phyloP scores from a whole-genome alignment of 2,113 vertebrate species.

The Chaetura pelagica region DNA sequence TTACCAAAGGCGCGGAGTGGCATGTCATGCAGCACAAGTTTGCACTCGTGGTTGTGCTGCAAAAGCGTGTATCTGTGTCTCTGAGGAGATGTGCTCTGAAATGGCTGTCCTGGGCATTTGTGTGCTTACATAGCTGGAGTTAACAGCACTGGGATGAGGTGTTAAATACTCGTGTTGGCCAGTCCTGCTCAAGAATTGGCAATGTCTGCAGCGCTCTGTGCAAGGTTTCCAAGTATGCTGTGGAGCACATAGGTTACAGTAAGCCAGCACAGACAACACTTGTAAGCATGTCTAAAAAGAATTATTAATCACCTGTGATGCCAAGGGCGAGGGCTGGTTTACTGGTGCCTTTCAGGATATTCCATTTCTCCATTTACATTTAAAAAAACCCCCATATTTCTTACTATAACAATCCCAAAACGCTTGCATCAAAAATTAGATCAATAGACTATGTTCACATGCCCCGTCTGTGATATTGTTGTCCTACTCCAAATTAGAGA shows the following conservation, averaged over 20 bases:
- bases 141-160: not conserved
- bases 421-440: not conserved
- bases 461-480: not conserved
- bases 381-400: not conserved
- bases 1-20: accelerated
- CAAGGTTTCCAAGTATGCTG: not conserved
- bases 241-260: not conserved
- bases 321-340: not conserved
- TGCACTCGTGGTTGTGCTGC: not conserved
- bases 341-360: not conserved
- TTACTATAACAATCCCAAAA: not conserved
- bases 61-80: not conserved
- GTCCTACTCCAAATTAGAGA: not conserved
- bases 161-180: accelerated
- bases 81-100: not conserved
- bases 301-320: not conserved
- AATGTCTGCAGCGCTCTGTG: not conserved
- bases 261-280: not conserved
- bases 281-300: not conserved
- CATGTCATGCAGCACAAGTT: accelerated
- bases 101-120: too few relatives aligned
- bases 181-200: not conserved
- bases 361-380: not conserved
- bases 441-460: not conserved
- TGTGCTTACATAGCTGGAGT: accelerated